Evolutionary conservation across 2,888 invertebrate species (phyloP), one percentile per base, ranked within the genome.

Genomic region (Brenthis daphne): DNA sequence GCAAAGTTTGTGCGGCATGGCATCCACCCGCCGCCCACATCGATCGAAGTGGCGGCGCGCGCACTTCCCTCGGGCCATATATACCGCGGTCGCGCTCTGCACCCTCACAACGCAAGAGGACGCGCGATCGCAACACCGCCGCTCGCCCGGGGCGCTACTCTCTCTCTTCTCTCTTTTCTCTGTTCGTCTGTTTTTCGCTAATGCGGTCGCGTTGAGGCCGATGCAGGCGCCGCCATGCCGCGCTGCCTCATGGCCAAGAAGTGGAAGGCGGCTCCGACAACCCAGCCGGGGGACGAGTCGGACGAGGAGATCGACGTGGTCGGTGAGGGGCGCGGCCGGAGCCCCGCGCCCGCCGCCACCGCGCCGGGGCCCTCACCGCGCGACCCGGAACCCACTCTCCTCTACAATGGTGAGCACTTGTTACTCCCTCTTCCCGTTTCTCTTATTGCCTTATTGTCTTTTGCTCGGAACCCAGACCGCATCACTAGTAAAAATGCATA

Each of bases 201-300:
- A 91, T 92, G 91, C 87, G 89, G 91, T 84, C 88, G 89, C 88
- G 90, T 88, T 90, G 90, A 89, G 88, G 91, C 90, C 86, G 91
- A 92, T 93, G 90, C 89, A 86, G 89, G 93, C 92, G 90, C 92
- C 93, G 94, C 93, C 90, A 98, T 98, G 98, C 98, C 98, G 93
- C 97, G 98, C 90, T 98, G 97, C 94, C 95, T 98, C 92, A 98
- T 98, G 97, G 97, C 98, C 85, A 98, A 98, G 94, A 98, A 98
- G 94, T 97, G 97, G 97, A 98, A 97, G 95, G 96, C 95, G 89
- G 90, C 86, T 85, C 86, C 87, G 85, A 88, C 84, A 86, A 88
- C 87, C 88, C 94, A 88, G 89, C 94, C 93, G 85, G 95, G 94
- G 77, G 95, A 95, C 79, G 91, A 92, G 94, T 89, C 90, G 75